A percentile compares a stretch with the other conserved stretches of the same genome.
These are phyloP conservation scores for Pseudomyrmex sp. DNA, from an alignment of 1,140 invertebrate species.

Conservation along the genomic window DNA sequence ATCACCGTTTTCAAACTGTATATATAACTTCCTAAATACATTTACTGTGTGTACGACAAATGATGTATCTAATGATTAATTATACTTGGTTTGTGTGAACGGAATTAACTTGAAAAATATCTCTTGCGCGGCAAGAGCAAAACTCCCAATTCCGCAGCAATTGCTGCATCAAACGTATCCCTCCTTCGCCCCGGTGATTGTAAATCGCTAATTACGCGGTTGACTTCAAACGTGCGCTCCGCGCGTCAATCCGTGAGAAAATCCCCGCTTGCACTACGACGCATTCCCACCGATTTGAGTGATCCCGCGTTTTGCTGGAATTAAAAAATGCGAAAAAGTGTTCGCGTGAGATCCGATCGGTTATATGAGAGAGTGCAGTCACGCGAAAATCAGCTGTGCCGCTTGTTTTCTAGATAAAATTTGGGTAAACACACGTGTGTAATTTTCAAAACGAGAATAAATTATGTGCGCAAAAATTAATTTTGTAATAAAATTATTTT, in stretches of 20 bases:
- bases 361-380: constrained; percentile 34
- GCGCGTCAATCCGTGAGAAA: constrained; percentile 44
- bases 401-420: too few species aligned
- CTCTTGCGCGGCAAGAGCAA: background rate
- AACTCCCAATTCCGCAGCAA: background rate
- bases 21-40: too few species aligned
- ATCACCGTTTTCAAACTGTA: too few species aligned
- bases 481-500: too few species aligned
- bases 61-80: too few species aligned
- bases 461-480: too few species aligned
- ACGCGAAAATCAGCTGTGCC: too few species aligned
- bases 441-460: too few species aligned
- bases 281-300: constrained; percentile 38
- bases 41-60: too few species aligned
- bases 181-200: background rate
- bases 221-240: background rate
- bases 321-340: constrained; percentile 35
- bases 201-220: constrained; percentile 49
- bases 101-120: too few species aligned
- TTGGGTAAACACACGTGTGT: too few species aligned
- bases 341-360: constrained; percentile 32
- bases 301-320: constrained; percentile 27
- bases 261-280: constrained; percentile 21
- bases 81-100: too few species aligned
- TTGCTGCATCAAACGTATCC: background rate